Base-by-base conservation (phyloP, 2,113 vertebrate species). In the Megaptera novaeangliae region DNA sequence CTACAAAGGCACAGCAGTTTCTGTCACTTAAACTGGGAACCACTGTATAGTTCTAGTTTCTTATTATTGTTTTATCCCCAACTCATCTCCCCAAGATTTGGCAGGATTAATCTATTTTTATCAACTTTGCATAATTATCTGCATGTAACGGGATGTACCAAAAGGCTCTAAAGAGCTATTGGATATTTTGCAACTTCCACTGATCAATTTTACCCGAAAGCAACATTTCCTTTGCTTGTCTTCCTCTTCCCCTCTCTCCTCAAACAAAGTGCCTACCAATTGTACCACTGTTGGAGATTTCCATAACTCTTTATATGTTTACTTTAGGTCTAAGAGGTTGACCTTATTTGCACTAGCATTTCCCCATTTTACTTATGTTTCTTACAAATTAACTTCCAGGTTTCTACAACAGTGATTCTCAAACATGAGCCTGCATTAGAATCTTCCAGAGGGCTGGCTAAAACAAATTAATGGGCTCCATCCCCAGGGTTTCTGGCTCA, bases 361-460 rank as follows among this genome's bases (percentile, higher is more conserved):
- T 86, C 31, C 25, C 44, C 75, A 78, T 89, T 61, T 72, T 75
- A 59, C 63, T 63, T 46, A 94, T 1, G 23, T 72, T 92, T 71
- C 52, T 82, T 81, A 90, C n/a, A 81, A 68, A 81, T 91, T 55
- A 94, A 94, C 23, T 55, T 86, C 21, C 61, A 97, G 78, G 52
- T 52, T 78, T 87, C 84, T 83, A 82, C 7, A 83, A 25, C 57
- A 72, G 18, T 39, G 23, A 80, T 74, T 61, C 31, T 57, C 82
- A 87, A 97, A 68, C 41, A 31, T 5, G 3, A 72, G 44, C 72
- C 63, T 8, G 59, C 34, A 36, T 82, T 41, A 71, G 44, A 69
- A 55, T n/a, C 25, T 83, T 86, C 17, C 61, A 82, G 18, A 88
- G 29, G 44, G 23, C 27, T 77, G 20, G 39, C 29, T 77, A 77